Evolutionary conservation across 2,797 vertebrate genomes (phyloP).

Genomic region (Phoebastria nigripes): DNA sequence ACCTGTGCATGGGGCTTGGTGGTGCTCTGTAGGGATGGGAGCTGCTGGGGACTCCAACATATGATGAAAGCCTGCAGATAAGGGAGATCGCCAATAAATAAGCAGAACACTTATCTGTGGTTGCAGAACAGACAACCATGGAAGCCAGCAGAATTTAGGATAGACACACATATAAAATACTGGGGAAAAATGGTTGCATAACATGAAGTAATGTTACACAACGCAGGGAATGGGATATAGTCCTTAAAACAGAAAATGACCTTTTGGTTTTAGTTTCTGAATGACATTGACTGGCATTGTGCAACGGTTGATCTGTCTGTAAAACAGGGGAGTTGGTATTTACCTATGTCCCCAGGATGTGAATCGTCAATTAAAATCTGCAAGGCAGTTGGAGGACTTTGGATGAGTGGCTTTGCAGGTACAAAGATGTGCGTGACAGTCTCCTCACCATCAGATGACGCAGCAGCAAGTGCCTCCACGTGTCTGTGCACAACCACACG

Average conservation of each 20-base stretch:
- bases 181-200: neutral
- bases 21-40: neutral
- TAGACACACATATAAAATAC: neutral
- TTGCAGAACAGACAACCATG: neutral
- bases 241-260: neutral
- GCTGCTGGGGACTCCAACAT: neutral
- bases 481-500: fast-evolving
- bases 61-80: neutral
- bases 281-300: neutral
- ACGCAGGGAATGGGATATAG: neutral
- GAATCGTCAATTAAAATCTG: neutral
- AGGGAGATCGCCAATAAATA: neutral
- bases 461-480: neutral
- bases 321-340: neutral
- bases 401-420: neutral
- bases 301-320: neutral
- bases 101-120: neutral
- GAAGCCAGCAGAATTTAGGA: neutral
- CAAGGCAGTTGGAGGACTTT: slow-evolving; percentile 16
- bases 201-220: neutral
- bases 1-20: neutral
- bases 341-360: neutral
- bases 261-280: slow-evolving; percentile 58
- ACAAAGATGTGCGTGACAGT: fast-evolving
- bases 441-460: fast-evolving